Evolutionary conservation across 1,140 invertebrate genomes (phyloP), one percentile per base, ranked within the genome.

Genomic region (Listronotus oregonensis): DNA sequence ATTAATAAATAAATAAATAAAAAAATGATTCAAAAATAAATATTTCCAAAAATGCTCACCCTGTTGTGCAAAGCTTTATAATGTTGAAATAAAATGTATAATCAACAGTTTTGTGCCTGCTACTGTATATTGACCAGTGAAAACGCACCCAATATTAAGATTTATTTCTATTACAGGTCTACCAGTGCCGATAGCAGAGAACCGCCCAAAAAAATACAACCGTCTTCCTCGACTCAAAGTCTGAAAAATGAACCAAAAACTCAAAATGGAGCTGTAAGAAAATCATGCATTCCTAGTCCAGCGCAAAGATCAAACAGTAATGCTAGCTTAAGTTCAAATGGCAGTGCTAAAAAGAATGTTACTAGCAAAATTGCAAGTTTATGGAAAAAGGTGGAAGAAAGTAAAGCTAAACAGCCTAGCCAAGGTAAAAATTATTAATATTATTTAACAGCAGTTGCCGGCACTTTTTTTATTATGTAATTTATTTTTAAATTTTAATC

Each of bases 331-430:
- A 68, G 46, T 14, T 64, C 69, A 8, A 69, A 62, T 37, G 66
- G 62, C 6, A 69, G 63, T 64, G 68, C 74, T 64, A 79, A 77
- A 70, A 79, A 82, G 68, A 89, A 89, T 73, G 87, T 92, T 1
- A 87, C 90, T 1, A 95, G 93, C 77, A 94, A 93, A 77, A 94
- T 96, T 42, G 91, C 93, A 0, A 91, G 85, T 73, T 81, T 96
- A 11, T 95, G 93, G 93, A 95, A 93, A 71, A 89, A 86, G 71
- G 89, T 90, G 2, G 91, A 93, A 72, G 87, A 92, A 37, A 87
- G 80, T n/a, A 88, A 87, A 46, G 42, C 57, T n/a, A 87, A 83
- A 55, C 84, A 85, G 63, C 77, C 81, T 39, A 37, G 11, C 11
- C 85, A 84, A 51, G 62, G 62, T 64, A 64, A 52, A 10, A 18